Evolutionary conservation across 2,888 invertebrate species (phyloP).

Genomic region (Drosophila paramelanica): DNA sequence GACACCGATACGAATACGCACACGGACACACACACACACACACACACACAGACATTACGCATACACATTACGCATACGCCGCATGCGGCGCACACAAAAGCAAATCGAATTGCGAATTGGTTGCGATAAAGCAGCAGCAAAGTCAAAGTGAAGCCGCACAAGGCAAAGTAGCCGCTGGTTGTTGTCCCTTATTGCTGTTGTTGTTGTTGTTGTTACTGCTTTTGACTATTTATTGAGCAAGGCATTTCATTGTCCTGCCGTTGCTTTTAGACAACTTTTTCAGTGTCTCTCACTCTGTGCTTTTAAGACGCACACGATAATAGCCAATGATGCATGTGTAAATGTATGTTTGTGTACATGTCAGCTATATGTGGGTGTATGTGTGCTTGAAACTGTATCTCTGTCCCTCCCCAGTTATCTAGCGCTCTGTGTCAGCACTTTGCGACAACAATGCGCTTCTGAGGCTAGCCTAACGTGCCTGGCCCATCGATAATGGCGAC

Average conservation of each 20-base stretch:
- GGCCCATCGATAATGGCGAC: slow-evolving; percentile 60
- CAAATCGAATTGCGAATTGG: slow-evolving; percentile 79
- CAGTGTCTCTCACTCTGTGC: slow-evolving; percentile 57
- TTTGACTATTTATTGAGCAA: slow-evolving; percentile 77
- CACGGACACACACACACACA: slow-evolving; percentile 24
- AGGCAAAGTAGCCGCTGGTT: slow-evolving; percentile 32
- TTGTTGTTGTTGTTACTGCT: slow-evolving; percentile 45
- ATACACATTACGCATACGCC: slow-evolving; percentile 78
- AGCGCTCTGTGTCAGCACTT: slow-evolving; percentile 60
- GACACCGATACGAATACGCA: slow-evolving; percentile 44
- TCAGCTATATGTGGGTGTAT: slow-evolving; percentile 4
- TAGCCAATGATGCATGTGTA: slow-evolving; percentile 67
- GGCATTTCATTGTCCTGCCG: slow-evolving; percentile 75
- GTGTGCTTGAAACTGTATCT: slow-evolving; percentile 31
- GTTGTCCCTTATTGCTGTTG: slow-evolving; percentile 7
- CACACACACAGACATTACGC: slow-evolving; percentile 32
- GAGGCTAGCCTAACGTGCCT: slow-evolving; percentile 37
- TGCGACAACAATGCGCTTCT: slow-evolving; percentile 54
- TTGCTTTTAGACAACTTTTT: slow-evolving; percentile 76
- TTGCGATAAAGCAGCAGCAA: slow-evolving; percentile 68
- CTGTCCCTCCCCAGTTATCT: slow-evolving; percentile 41
- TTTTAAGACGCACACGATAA: slow-evolving; percentile 76
- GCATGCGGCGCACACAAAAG: slow-evolving; percentile 71
- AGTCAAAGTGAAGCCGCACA: slow-evolving; percentile 48
- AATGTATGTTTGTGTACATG: slow-evolving; percentile 14